Evolutionary conservation across 2,888 invertebrate species (phyloP), one percentile per base, ranked within the genome.

Genomic region (Drosophila subquinaria): DNA sequence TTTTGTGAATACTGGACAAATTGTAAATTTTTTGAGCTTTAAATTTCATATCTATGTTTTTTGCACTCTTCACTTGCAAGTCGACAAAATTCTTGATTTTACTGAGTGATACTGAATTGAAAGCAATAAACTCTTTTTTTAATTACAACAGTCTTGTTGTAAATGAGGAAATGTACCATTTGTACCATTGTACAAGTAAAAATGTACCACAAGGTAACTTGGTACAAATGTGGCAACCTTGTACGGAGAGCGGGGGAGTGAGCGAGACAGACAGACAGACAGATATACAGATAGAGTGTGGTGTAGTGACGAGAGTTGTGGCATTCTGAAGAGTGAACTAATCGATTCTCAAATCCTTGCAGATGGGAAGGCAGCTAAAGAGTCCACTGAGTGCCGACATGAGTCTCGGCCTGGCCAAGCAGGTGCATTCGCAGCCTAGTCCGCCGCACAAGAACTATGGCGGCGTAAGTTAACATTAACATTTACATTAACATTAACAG

Each of bases 381-480:
- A 93, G 93, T 80, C 93, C 93, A 9, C 76, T 93, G 59, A 92
- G 92, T 59, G 90, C 92, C 51, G 93, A 93, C 75, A 92, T 92
- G 77, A 92, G 91, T 73, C 83, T 93, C 47, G 92, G 92, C 63
- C 75, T 93, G 78, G 92, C 92, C 68, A 93, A 93, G 76, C 93
- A 93, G 83, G 92, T 91, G 76, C 93, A 93, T 82, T 92, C 93
- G 63, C 93, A 93, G 79, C 92, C 92, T 72, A 93, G 93, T 88
- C 93, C 93, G 78, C 93, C 93, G 68, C 93, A 93, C 83, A 93
- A 93, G 78, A 92, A 90, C 73, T 93, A 93, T 81, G 92, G 91
- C 63, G 91, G 90, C 80, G 93, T 93, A 89, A 92, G 92, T 92
- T 56, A 62, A 33, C 36, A 20, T 27, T 33, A 17, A 36, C 23